Conservation (phyloP, 2,113 vertebrate genomes). For the Leptodactylus fuscus region DNA sequence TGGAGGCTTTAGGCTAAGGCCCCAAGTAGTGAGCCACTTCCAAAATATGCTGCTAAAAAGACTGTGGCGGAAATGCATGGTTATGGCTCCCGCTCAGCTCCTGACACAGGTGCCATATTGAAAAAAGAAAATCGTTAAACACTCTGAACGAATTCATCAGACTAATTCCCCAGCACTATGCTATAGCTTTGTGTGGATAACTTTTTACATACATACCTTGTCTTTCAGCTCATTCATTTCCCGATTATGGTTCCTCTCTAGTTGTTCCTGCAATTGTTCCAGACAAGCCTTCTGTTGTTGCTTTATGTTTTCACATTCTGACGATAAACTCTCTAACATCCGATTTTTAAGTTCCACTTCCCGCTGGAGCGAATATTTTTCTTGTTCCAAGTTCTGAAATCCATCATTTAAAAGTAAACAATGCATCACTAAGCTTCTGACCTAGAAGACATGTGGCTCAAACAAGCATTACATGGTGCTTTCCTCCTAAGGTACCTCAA, state of each 20-base stretch:
- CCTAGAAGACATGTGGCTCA: background rate
- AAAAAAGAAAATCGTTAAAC: no score
- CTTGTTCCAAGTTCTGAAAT: slow-evolving; percentile 81
- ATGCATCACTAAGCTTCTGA: background rate
- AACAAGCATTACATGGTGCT: background rate
- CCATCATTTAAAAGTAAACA: slow-evolving; percentile 58
- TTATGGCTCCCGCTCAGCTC: no score
- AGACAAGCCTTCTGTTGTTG: slow-evolving; percentile 82
- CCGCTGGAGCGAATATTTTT: slow-evolving; percentile 89
- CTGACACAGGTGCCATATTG: no score
- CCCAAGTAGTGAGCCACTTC: no score
- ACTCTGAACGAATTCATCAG: no score
- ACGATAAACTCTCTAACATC: slow-evolving; percentile 86
- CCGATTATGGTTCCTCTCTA: slow-evolving; percentile 77
- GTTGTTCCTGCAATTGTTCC: slow-evolving; percentile 78
- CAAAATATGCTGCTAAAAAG: no score
- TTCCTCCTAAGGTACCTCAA: slow-evolving; percentile 76
- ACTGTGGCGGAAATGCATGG: no score
- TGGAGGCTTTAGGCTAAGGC: no score
- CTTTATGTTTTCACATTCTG: slow-evolving; percentile 86
- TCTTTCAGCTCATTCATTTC: slow-evolving; percentile 81
- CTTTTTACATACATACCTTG: no score
- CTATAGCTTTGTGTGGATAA: no score
- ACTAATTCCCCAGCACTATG: no score
- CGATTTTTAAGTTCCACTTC: slow-evolving; percentile 88